Evolutionary conservation across 2,113 vertebrate genomes (phyloP), one percentile per base, ranked within the genome.

Genomic region (Gambusia holbrooki): DNA sequence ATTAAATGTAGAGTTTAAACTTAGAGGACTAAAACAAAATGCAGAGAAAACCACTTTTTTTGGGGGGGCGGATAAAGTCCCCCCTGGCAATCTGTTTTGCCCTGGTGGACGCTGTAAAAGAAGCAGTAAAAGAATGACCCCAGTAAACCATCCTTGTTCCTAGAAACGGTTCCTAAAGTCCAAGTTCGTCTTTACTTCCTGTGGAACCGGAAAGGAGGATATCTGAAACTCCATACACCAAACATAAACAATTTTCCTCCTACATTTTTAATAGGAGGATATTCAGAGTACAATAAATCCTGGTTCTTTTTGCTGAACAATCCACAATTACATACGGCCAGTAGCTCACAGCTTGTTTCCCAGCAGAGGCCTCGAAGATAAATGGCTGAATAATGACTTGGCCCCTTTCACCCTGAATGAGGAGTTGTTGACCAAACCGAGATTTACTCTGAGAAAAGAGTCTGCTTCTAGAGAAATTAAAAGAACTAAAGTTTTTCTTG

Each of bases 351-450:
- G n/a, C 13, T 40, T 42, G 3, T 15, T 58, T 69, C 29, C 15
- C 29, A 69, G 40, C 65, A 42, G 17, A 66, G 35, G 68, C 45
- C 48, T 69, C 29, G 32, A 54, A 30, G 11, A 69, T 69, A 25
- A 69, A 69, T 58, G 68, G 22, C 33, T 4, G 12, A 63, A 48
- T 48, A 19, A 48, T 19, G 45, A 48, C 7, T 64, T 4, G 15
- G 42, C 8, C 19, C 9, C 42, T 19, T 51, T 10, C 42, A 32
- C 29, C 54, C 45, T 29, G 6, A 33, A 33, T 33, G 19, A 33
- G 68, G 68, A 33, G 11, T 3, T 33, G 19, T n/a, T 19, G 14
- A 5, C 42, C 17, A 69, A 7, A 28, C 45, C 13, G 11, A 15
- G 14, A 51, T 51, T 30, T 19, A 32, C 17, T 40, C 29, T 15